Base-by-base conservation (phyloP, 2,113 vertebrate genomes). In the Cromileptes altivelis region DNA sequence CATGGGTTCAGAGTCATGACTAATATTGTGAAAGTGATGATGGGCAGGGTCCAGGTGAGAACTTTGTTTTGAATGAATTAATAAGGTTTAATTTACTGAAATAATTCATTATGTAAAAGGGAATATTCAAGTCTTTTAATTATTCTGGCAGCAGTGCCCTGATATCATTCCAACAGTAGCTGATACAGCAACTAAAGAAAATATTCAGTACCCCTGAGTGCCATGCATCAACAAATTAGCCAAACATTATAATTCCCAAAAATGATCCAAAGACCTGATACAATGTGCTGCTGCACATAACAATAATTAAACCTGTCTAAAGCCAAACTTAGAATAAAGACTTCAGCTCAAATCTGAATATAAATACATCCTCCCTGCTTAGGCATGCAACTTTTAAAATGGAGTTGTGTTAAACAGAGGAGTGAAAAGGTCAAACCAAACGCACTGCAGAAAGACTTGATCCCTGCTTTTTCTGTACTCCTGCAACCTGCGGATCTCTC, bases 391-490 rank as follows among this genome's bases (percentile, higher is more conserved):
- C 77, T 86, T 77, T 77, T 64, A 58, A 85, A 75, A 63, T 53
- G 0, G 53, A 62, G 56, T 58, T 70, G 47, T 50, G 27, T 40
- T 55, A 14, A 65, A 17, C 56, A 19, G 42, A 71, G 52, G 45
- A 61, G 55, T 64, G 71, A 71, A 80, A 82, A 76, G 67, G 67
- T 81, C 76, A 69, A 57, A 69, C 7, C n/a, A 4, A 70, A 97
- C 97, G 97, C 95, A 99, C 98, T 98, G 87, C 97, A 98, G 95
- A 99, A 99, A 73, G 97, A 98, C 93, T 97, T 98, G 95, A 99
- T 97, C 64, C 98, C 98, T 63, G 97, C 97, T 73, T 92, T 92
- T 95, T 89, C 97, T 96, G 93, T 99, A 99, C 87, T 99, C 98
- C 93, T 99, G 98, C 8, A 99, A 96, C 30, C 97, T 89, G 87